Evolutionary conservation across 2,113 vertebrate genomes (phyloP).

Genomic region (Lagopus leucura): DNA sequence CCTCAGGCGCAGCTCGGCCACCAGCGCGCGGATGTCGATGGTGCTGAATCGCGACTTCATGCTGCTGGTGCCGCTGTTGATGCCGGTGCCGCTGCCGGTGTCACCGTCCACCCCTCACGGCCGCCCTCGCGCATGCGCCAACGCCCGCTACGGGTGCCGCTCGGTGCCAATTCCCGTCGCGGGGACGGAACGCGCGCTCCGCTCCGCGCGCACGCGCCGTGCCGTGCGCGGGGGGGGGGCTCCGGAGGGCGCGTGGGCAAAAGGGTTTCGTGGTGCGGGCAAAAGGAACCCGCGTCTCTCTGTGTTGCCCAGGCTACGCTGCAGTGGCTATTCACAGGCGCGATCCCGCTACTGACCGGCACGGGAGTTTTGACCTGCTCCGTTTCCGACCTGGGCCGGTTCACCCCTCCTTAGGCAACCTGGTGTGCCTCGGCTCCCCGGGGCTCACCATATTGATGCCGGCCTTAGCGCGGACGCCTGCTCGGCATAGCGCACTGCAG

Average conservation of each 20-base stretch:
- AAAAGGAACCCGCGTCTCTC: slow-evolving; percentile 76
- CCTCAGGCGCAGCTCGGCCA: slow-evolving; percentile 83
- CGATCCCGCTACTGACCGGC: slow-evolving; percentile 80
- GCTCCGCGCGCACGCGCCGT: neutral
- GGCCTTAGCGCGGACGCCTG: slow-evolving; percentile 75
- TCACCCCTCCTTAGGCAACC: slow-evolving; percentile 66
- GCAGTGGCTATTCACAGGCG: slow-evolving; percentile 81
- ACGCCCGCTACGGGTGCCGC: neutral
- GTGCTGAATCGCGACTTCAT: slow-evolving; percentile 95
- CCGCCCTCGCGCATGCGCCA: neutral
- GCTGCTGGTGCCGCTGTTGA: neutral
- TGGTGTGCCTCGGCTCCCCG: slow-evolving; percentile 44
- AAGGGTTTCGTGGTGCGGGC: neutral
- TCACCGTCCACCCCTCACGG: too few species aligned
- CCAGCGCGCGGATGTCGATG: slow-evolving; percentile 88
- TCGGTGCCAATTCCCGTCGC: neutral
- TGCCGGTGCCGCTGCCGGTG: too few species aligned
- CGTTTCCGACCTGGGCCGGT: slow-evolving; percentile 59
- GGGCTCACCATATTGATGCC: slow-evolving; percentile 20
- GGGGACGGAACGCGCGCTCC: neutral
- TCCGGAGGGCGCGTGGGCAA: neutral
- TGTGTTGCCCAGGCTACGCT: slow-evolving; percentile 83
- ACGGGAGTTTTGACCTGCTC: slow-evolving; percentile 83
- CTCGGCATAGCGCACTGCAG: slow-evolving; percentile 1
- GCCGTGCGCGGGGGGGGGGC: too few species aligned